These are phyloP conservation scores for Myotis pilosus DNA, from an alignment of 2,797 vertebrate genomes.

Conservation along the genomic window DNA sequence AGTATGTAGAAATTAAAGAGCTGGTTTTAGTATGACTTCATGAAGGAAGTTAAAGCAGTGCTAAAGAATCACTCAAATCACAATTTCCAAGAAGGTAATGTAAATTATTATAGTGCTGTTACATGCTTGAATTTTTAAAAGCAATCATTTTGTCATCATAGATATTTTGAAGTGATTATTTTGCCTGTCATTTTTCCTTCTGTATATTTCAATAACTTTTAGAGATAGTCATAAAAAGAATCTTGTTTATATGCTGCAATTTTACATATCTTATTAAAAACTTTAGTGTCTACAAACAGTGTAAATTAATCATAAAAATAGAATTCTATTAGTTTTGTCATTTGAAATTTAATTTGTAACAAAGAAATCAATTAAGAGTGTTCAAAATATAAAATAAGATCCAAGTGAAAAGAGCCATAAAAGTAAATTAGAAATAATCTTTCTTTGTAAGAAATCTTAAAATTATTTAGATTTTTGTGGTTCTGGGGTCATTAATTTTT, in stretches of 20 bases:
- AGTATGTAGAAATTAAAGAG: neutral
- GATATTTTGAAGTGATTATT: neutral
- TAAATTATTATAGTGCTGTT: neutral
- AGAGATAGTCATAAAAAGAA: neutral
- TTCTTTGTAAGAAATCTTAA: neutral
- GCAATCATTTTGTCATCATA: neutral
- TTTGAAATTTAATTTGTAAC: slow-evolving; percentile 4
- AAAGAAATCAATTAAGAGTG: neutral
- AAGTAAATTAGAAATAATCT: neutral
- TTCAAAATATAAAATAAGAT: slow-evolving; percentile 3
- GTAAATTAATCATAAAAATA: neutral
- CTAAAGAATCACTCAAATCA: neutral
- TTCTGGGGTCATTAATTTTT: neutral
- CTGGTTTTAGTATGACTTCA: neutral
- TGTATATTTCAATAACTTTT: neutral
- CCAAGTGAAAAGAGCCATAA: neutral
- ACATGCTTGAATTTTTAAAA: neutral
- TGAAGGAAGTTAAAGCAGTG: neutral
- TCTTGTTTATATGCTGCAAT: neutral
- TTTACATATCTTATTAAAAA: neutral
- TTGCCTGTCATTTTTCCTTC: neutral
- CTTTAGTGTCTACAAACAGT: neutral
- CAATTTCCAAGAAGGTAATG: neutral
- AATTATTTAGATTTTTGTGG: neutral
- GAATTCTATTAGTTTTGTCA: neutral